Base-by-base conservation (phyloP, 2,113 vertebrate species). In the Tachysurus fulvidraco region DNA sequence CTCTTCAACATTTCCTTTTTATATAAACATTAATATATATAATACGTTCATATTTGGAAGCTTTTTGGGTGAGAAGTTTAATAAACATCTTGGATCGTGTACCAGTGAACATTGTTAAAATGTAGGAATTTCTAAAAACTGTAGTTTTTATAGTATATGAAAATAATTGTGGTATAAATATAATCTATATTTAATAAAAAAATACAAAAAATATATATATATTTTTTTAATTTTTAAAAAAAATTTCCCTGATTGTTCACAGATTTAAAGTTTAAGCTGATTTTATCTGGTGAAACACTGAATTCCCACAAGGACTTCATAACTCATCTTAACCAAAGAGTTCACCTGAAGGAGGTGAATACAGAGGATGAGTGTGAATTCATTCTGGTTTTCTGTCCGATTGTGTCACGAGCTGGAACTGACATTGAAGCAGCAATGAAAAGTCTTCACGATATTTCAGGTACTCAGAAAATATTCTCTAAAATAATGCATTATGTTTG, bases 371-470 rank as follows among this genome's bases (percentile, higher is more conserved):
- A n/a, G 16, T 28, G 83, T 60, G 55, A 84, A 76, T 44, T 62
- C 21, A 84, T 74, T 55, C 17, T 84, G 64, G 28, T 25, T 30
- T 83, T 83, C 50, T 83, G 62, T 3, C 52, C 69, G 25, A n/a
- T 74, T 59, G 67, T 74, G 5, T 60, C 54, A 23, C 67, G 44
- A 84, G 19, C 54, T 44, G 67, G 54, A 59, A 73, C 83, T 74
- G 69, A 84, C 67, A 57, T 46, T 60, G 67, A 84, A 60, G 30
- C 30, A 46, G 50, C 50, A 74, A 9, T 84, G 21, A 52, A n/a
- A 41, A 74, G 4, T 23, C 83, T 84, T 59, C 9, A 59, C 2
- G 2, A 10, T 28, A 2, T n/a, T 41, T 41, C 65, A 57, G 83
- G 83, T 84, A 55, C 3, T 83, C 2, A 83, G 11, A 25, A 71